Conservation (phyloP, 2,888 invertebrate species). For the Heteromyza rotundicornis region DNA sequence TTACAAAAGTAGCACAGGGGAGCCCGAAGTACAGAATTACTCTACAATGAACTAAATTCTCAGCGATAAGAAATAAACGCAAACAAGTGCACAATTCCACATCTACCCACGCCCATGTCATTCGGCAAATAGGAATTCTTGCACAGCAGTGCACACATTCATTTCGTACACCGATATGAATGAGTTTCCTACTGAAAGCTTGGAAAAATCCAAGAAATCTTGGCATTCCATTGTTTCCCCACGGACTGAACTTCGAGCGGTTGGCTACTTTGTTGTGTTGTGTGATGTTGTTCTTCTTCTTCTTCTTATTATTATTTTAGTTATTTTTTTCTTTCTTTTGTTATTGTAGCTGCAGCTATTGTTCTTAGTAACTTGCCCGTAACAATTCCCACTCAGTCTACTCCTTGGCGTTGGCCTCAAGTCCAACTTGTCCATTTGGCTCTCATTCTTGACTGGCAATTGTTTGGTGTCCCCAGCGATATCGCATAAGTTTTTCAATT, state of each 20-base stretch:
- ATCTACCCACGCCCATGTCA: neutral
- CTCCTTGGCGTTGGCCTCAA: neutral
- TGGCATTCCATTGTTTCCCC: neutral
- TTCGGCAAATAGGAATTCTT: neutral
- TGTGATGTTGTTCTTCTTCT: neutral
- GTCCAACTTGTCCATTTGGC: conserved; percentile 1
- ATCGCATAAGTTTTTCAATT: conserved; percentile 60
- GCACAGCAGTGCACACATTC: neutral
- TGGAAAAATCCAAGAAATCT: neutral
- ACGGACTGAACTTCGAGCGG: neutral
- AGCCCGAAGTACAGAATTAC: too few relatives aligned
- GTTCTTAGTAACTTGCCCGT: neutral
- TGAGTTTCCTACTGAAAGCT: neutral
- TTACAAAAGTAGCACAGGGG: conserved; percentile 3
- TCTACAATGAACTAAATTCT: neutral
- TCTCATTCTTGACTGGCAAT: conserved; percentile 7
- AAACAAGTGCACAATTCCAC: neutral
- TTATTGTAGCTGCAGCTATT: neutral
- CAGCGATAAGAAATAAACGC: conserved; percentile 15
- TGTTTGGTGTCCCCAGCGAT: conserved; percentile 48
- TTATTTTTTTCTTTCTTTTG: neutral
- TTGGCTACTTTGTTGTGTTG: conserved; percentile 15
- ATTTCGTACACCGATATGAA: neutral
- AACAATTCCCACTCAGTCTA: neutral
- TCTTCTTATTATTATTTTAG: neutral